These are phyloP conservation scores for Campylomormyrus tamandua DNA, from an alignment of 2,113 vertebrate species.

Conservation along the genomic window DNA sequence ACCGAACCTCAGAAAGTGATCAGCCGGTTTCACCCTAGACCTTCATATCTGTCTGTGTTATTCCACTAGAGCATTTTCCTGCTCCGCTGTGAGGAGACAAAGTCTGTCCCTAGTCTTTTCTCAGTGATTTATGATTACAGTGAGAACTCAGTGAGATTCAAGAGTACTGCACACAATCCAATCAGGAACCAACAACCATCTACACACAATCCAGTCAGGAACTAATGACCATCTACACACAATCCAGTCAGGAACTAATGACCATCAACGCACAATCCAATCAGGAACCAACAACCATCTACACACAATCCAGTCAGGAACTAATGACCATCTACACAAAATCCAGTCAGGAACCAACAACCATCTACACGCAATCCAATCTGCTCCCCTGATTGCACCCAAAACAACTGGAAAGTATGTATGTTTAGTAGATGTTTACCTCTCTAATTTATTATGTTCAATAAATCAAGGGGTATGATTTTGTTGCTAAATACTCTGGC, in stretches of 20 bases:
- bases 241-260: background rate
- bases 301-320: no score
- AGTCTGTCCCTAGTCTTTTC: background rate
- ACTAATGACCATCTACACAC: background rate
- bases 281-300: no score
- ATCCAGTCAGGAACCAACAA: no score
- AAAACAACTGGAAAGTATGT: conserved; percentile 27
- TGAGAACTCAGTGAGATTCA: background rate
- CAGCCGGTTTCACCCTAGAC: background rate
- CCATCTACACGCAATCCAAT: no score
- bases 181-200: background rate
- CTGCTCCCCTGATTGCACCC: no score
- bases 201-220: background rate
- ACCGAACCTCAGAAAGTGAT: background rate
- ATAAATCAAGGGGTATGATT: no score
- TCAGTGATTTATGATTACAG: background rate
- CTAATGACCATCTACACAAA: no score
- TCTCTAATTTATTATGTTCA: no score
- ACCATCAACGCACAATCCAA: no score
- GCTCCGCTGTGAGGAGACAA: background rate
- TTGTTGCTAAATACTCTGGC: no score
- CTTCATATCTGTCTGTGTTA: background rate
- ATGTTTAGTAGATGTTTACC: no score
- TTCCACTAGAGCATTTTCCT: background rate
- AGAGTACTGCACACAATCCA: background rate